Percentiles rank a stretch among this genome's conserved stretches.
Conservation (phyloP, 1,140 invertebrate species). For the Trissolcus basalis region DNA sequence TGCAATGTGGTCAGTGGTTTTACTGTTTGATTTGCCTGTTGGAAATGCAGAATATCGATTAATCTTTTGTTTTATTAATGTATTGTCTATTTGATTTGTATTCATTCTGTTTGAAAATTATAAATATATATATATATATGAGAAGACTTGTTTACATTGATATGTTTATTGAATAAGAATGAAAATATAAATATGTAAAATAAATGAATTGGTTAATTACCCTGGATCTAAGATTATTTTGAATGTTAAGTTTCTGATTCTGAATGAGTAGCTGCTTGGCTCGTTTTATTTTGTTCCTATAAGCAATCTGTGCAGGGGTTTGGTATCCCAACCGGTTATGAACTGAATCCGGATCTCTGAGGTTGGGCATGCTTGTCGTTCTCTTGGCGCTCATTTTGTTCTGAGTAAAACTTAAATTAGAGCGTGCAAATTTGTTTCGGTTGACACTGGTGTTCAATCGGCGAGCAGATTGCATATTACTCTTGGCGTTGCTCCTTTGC, state of each 20-base stretch:
- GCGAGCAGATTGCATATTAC: constrained; percentile 48
- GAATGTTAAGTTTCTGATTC: constrained; percentile 64
- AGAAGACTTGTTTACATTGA: no score
- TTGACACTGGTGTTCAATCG: constrained; percentile 51
- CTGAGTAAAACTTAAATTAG: constrained; percentile 59
- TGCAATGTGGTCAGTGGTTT: constrained; percentile 62
- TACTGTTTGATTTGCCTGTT: constrained; percentile 59
- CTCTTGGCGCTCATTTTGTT: constrained; percentile 64
- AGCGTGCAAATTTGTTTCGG: constrained; percentile 64
- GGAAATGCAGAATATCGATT: constrained; percentile 9
- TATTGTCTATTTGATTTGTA: background rate
- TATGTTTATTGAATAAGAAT: no score
- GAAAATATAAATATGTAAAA: no score
- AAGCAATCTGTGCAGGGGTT: constrained; percentile 71
- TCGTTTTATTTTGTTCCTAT: constrained; percentile 71
- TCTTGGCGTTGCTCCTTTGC: constrained; percentile 40
- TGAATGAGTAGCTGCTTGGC: constrained; percentile 69
- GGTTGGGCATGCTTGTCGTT: constrained; percentile 69
- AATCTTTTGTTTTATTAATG: background rate
- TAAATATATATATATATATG: no score
- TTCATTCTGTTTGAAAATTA: no score
- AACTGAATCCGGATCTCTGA: constrained; percentile 71
- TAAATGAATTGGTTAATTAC: constrained; percentile 1
- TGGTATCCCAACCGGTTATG: constrained; percentile 73
- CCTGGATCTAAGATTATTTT: constrained; percentile 67